Evolutionary conservation across 2,888 invertebrate species (phyloP).

Genomic region (Xestia sexstrigata): DNA sequence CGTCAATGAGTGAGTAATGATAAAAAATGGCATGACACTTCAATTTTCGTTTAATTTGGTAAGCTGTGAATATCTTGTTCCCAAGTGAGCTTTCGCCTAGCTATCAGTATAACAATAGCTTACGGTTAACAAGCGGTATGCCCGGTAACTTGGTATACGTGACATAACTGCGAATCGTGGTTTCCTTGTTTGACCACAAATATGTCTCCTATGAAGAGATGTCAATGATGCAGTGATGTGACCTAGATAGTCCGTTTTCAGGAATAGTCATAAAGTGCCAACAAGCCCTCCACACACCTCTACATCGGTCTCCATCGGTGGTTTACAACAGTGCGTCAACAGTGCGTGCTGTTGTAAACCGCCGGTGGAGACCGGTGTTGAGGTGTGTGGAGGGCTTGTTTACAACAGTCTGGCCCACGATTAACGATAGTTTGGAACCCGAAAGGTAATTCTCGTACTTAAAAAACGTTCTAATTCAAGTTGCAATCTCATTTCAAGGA

Average conservation of each 20-base stretch:
- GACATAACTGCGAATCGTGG: conserved; percentile 26
- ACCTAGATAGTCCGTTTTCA: background rate
- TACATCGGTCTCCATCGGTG: too few species aligned
- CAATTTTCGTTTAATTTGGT: background rate
- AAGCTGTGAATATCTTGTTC: background rate
- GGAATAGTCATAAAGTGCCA: too few species aligned
- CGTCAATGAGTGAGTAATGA: background rate
- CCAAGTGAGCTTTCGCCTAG: background rate
- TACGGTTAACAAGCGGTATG: conserved; percentile 3
- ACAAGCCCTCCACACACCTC: too few species aligned
- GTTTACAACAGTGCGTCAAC: too few species aligned
- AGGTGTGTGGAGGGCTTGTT: too few species aligned
- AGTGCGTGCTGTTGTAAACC: too few species aligned
- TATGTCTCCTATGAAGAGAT: conserved; percentile 13
- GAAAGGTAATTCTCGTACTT: background rate
- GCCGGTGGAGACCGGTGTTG: too few species aligned
- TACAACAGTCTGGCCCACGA: too few species aligned
- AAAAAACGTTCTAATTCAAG: background rate
- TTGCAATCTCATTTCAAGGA: background rate
- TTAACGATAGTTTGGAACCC: background rate
- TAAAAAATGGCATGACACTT: background rate
- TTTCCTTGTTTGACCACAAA: conserved; percentile 19
- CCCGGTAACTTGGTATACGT: conserved; percentile 1
- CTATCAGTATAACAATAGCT: background rate
- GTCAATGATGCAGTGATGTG: background rate